Evolutionary conservation across 2,113 vertebrate genomes (phyloP), one percentile per base, ranked within the genome.

Genomic region (Gyps fulvus): DNA sequence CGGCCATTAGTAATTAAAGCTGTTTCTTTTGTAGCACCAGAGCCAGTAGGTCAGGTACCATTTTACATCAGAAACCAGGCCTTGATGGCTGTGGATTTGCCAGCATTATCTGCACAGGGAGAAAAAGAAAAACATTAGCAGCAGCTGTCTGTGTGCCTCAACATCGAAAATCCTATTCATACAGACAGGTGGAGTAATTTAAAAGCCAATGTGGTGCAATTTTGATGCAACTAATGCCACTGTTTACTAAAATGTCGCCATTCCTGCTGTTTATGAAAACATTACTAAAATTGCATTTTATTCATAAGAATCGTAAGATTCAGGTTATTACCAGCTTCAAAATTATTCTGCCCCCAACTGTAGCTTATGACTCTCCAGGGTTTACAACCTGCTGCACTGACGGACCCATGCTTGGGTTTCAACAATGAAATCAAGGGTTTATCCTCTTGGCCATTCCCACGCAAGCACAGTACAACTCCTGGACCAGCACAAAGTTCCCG

Each of bases 161-260:
- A 97, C 97, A 98, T 81, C 89, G 95, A 97, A 97, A 98, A 97
- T 96, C 97, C 97, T 98, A 98, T 98, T 98, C 98, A 97, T 40
- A 90, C 94, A 98, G 97, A 98, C 97, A 98, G 98, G 98, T 98
- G 98, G 98, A 97, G 96, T 97, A 98, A 98, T 98, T 98, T 98
- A 98, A 98, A 98, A 98, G 98, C 97, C 98, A 97, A 97, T 89
- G 98, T 96, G 98, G 97, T 98, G 83, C 97, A 98, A 98, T 98
- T 98, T 98, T 93, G 87, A 97, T 98, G 97, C 97, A 97, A 98
- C 97, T 97, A 98, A 98, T 98, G 97, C 96, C 97, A 98, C 97
- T 98, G 98, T 98, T 97, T 98, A 97, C 98, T 96, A 96, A 97
- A 98, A 97, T 22, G 79, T 96, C 45, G 72, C 95, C 93, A 98